A percentile compares a stretch with the other conserved stretches of the same genome.
phyloP scores from a whole-genome alignment of 2,797 vertebrate genomes.

The Crossoptilon crossoptilon region DNA sequence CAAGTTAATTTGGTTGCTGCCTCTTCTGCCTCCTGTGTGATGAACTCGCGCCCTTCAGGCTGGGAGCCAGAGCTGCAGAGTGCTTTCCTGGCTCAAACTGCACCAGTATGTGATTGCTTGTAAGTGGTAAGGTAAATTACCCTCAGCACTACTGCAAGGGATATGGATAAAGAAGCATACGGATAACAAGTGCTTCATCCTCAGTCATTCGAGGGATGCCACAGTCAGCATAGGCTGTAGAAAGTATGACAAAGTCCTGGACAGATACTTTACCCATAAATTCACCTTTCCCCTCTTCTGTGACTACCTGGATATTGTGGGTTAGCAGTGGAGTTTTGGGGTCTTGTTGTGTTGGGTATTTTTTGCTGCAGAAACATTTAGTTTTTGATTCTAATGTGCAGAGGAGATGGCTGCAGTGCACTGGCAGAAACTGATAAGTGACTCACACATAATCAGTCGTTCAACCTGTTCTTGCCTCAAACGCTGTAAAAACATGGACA shows the following conservation, averaged over 20 bases:
- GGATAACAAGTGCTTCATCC: neutral
- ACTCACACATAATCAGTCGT: neutral
- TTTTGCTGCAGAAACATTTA: neutral
- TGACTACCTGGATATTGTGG: neutral
- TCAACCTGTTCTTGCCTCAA: conserved; percentile 42
- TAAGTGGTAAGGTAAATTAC: neutral
- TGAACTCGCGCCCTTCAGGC: neutral
- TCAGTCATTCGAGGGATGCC: neutral
- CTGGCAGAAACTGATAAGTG: conserved; percentile 50
- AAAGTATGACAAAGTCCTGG: neutral
- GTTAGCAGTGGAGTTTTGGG: neutral
- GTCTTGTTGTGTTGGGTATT: neutral
- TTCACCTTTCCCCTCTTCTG: neutral
- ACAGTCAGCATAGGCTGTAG: neutral
- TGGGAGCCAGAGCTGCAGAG: neutral
- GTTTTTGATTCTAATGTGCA: neutral
- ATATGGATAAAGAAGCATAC: neutral
- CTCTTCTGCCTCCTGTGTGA: neutral
- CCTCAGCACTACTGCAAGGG: neutral
- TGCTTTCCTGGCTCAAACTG: neutral
- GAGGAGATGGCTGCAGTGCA: conserved; percentile 7
- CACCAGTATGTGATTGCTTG: neutral
- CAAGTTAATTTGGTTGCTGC: neutral
- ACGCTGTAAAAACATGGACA: conserved; percentile 21
- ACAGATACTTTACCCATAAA: neutral